Conservation (phyloP, 2,888 invertebrate genomes). For the Plebejus anna region DNA sequence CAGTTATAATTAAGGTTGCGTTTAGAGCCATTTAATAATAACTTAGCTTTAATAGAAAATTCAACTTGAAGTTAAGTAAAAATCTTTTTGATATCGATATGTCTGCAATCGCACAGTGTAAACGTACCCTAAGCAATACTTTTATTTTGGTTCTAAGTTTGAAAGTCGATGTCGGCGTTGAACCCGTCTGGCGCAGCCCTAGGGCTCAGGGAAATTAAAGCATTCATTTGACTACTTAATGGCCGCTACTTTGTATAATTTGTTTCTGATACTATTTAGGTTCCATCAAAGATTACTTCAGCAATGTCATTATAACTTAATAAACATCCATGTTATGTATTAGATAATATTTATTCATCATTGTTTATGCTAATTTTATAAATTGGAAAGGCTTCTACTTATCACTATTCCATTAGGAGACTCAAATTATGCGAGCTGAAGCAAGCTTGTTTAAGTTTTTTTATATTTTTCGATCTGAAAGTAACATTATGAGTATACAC, state of each 20-base stretch:
- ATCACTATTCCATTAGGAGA: too few species aligned
- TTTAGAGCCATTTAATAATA: too few species aligned
- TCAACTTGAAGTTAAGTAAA: too few species aligned
- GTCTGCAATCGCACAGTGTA: not conserved
- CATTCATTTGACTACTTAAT: not conserved
- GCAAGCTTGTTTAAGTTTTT: too few species aligned
- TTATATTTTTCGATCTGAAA: too few species aligned
- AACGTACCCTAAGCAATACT: not conserved
- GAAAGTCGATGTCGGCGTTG: conserved; percentile 48
- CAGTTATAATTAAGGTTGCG: too few species aligned
- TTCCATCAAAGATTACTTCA: not conserved
- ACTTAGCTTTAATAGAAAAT: too few species aligned
- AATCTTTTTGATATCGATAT: not conserved
- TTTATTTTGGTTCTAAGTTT: conserved; percentile 25
- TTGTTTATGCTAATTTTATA: too few species aligned
- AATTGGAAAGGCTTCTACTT: too few species aligned
- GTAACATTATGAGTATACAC: too few species aligned
- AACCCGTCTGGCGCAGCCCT: conserved; percentile 27
- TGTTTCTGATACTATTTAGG: not conserved
- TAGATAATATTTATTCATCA: too few species aligned
- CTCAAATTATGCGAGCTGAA: too few species aligned
- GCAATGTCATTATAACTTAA: not conserved
- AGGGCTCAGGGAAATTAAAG: conserved; percentile 9
- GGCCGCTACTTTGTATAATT: not conserved
- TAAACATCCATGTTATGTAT: not conserved